These are phyloP conservation scores for Meloidogyne hapla DNA, from an alignment of 1,140 invertebrate genomes.

Conservation along the genomic window DNA sequence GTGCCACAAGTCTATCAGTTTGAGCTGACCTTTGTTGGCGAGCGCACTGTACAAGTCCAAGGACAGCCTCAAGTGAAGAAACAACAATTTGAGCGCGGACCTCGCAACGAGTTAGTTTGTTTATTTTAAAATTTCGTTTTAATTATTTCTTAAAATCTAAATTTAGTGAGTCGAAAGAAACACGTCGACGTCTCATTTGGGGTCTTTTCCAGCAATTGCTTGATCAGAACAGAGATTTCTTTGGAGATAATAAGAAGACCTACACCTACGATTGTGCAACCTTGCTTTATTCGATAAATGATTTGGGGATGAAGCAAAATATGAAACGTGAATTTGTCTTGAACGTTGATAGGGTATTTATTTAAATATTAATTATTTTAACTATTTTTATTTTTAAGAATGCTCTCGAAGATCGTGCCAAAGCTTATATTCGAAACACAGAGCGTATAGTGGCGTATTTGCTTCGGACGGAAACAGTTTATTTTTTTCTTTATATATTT, in stretches of 20 bases:
- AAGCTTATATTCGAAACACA: neutral
- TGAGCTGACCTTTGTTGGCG: constrained; percentile 4
- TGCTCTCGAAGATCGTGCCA: constrained; percentile 8
- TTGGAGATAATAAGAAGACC: constrained; percentile 12
- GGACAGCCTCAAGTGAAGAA: neutral
- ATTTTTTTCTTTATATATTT: neutral
- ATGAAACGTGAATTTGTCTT: constrained; percentile 29
- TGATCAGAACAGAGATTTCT: constrained; percentile 18
- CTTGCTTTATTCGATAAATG: constrained; percentile 31
- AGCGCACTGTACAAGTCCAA: neutral
- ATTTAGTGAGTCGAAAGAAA: constrained; percentile 30
- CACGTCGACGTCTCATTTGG: constrained; percentile 29
- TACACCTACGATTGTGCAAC: constrained; percentile 36
- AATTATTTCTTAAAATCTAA: neutral
- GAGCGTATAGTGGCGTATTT: constrained; percentile 23
- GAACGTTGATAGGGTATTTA: neutral
- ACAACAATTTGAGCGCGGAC: constrained; percentile 8
- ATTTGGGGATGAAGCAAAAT: constrained; percentile 4
- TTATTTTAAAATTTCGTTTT: neutral
- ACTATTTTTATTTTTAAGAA: constrained; percentile 1
- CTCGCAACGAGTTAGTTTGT: constrained; percentile 17
- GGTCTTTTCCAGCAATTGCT: constrained; percentile 33
- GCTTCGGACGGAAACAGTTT: constrained; percentile 24
- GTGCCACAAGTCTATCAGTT: constrained; percentile 1
- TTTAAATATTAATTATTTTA: neutral